Evolutionary conservation across 2,888 invertebrate species (phyloP).

Genomic region (Andrena fulva): DNA sequence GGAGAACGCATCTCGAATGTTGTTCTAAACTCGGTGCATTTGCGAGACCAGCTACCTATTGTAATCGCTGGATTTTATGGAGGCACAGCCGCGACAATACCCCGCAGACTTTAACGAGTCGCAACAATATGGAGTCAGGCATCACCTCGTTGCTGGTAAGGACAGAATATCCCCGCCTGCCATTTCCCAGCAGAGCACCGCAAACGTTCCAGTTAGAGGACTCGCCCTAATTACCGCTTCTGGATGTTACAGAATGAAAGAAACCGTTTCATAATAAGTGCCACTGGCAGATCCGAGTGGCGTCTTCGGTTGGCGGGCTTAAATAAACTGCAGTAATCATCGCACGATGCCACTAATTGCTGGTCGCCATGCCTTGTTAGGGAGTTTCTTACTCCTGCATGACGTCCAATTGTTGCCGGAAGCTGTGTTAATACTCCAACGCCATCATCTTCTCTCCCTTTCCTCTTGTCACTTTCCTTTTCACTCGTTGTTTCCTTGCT

Average conservation of each 20-base stretch:
- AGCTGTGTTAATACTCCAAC: neutral
- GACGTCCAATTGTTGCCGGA: conserved; percentile 36
- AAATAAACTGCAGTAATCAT: conserved; percentile 62
- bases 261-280: conserved; percentile 44
- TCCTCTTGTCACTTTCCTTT: neutral
- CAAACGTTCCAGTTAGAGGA: conserved; percentile 26
- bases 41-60: conserved; percentile 29
- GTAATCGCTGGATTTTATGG: conserved; percentile 31
- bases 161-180: conserved; percentile 55
- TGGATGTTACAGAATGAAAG: conserved; percentile 49
- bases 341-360: conserved; percentile 56
- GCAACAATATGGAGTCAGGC: conserved; percentile 47
- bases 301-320: conserved; percentile 9
- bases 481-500: neutral
- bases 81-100: conserved; percentile 34
- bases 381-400: conserved; percentile 32
- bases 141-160: conserved; percentile 50
- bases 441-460: neutral
- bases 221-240: conserved; percentile 56
- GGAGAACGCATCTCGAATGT: neutral
- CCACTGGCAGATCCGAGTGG: conserved; percentile 17
- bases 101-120: conserved; percentile 46
- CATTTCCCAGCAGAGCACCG: conserved; percentile 31
- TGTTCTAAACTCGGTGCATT: conserved; percentile 15
- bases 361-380: conserved; percentile 35